A percentile compares a stretch with the other conserved stretches of the same genome.
Evolutionary conservation across 2,113 vertebrate genomes (phyloP).

Genomic region (Callocephalon fimbriatum): DNA sequence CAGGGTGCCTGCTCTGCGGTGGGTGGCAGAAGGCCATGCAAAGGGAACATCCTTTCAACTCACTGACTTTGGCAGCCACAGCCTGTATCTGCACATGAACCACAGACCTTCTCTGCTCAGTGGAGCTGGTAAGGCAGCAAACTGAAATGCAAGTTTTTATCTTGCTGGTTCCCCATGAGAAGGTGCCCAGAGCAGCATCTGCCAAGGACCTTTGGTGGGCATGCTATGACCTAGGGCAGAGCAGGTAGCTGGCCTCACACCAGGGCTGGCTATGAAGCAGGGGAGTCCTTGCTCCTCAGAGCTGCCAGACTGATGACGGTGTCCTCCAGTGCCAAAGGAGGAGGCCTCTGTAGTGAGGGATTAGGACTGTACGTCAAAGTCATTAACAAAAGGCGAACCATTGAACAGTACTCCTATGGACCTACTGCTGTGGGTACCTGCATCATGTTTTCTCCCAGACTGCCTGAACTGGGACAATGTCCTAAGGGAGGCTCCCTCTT

Average conservation of each 20-base stretch:
- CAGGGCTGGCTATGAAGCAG: too few species aligned
- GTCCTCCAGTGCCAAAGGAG: not conserved
- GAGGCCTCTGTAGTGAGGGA: not conserved
- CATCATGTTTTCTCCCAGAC: not conserved
- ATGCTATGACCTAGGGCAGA: not conserved
- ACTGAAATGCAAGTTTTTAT: not conserved
- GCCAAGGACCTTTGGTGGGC: not conserved
- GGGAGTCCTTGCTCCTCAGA: not conserved
- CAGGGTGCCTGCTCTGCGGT: fast-evolving
- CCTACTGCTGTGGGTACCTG: too few species aligned
- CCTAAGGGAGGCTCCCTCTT: not conserved
- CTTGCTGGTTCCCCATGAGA: not conserved
- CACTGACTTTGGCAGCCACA: not conserved
- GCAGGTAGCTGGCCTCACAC: not conserved
- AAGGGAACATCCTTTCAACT: fast-evolving
- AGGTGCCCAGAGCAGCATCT: too few species aligned
- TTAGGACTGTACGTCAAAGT: fast-evolving
- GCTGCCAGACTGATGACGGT: fast-evolving
- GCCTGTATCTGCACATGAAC: not conserved
- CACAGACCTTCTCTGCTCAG: not conserved
- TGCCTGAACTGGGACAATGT: not conserved
- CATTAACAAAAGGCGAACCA: not conserved
- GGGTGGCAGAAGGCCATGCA: fast-evolving
- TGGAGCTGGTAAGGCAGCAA: not conserved
- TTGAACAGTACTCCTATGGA: not conserved